Percentiles rank a stretch among this genome's conserved stretches.
phyloP scores from a whole-genome alignment of 1,140 invertebrate species.

The Andricus grossulariae region DNA sequence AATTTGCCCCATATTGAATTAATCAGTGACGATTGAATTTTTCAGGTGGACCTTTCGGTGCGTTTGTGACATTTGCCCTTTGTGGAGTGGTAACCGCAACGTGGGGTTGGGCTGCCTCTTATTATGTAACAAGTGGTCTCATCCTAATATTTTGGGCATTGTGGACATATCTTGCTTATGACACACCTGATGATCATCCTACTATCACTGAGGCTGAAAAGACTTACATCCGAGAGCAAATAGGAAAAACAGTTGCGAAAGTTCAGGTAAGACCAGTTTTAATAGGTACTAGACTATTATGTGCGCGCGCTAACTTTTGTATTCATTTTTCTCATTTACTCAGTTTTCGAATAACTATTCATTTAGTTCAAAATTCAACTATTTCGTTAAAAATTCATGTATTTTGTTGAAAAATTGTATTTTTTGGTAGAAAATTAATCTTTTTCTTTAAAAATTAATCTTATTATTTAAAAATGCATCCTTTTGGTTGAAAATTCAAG shows the following conservation, averaged over 20 bases:
- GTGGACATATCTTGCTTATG: slow-evolving; percentile 82
- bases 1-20: slow-evolving; percentile 32
- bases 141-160: slow-evolving; percentile 79
- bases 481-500: too few species aligned
- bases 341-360: too few species aligned
- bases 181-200: slow-evolving; percentile 85
- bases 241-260: slow-evolving; percentile 77
- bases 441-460: too few species aligned
- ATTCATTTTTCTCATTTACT: too few species aligned
- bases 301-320: too few species aligned
- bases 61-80: slow-evolving; percentile 84
- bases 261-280: slow-evolving; percentile 67
- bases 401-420: too few species aligned
- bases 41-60: slow-evolving; percentile 86
- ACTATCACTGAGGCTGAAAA: slow-evolving; percentile 86
- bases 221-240: slow-evolving; percentile 82
- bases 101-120: slow-evolving; percentile 84
- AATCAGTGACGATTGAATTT: slow-evolving; percentile 39
- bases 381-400: too few species aligned
- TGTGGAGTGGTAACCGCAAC: slow-evolving; percentile 80
- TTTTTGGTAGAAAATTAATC: too few species aligned
- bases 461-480: too few species aligned
- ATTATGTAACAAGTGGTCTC: slow-evolving; percentile 82
- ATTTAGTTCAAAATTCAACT: too few species aligned
- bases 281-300: too few species aligned